Conservation (phyloP, 2,888 invertebrate species). For the Drosophila crucigera region DNA sequence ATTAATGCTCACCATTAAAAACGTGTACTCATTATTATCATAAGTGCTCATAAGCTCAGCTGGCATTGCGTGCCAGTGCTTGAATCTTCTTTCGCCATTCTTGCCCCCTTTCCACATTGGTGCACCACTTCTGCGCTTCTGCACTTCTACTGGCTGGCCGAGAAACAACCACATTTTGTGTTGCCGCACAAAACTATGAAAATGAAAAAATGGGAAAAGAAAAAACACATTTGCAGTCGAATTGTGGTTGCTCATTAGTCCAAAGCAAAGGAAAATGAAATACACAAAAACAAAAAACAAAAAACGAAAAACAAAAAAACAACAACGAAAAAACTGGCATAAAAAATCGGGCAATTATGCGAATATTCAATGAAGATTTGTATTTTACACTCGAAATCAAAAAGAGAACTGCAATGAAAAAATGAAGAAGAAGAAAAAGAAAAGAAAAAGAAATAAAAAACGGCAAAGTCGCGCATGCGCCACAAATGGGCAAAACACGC, state of each 20-base stretch:
- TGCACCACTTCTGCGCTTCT: slow-evolving; percentile 2
- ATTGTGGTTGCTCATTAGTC: slow-evolving; percentile 10
- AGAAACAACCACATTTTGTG: slow-evolving; percentile 30
- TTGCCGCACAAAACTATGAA: slow-evolving; percentile 28
- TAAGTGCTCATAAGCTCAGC: slow-evolving; percentile 38
- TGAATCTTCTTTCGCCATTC: slow-evolving; percentile 9
- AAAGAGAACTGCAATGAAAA: not conserved
- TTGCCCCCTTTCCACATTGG: not conserved
- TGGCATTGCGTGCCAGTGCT: slow-evolving; percentile 44
- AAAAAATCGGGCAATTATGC: slow-evolving; percentile 67
- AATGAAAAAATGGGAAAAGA: slow-evolving; percentile 3
- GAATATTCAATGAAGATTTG: slow-evolving; percentile 74
- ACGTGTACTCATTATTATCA: slow-evolving; percentile 28
- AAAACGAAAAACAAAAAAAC: slow-evolving; percentile 7
- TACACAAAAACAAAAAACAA: not conserved
- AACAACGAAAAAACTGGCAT: slow-evolving; percentile 23
- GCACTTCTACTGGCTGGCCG: not conserved
- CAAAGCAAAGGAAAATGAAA: not conserved
- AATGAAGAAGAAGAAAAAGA: not conserved
- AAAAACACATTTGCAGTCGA: slow-evolving; percentile 1
- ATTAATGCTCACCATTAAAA: slow-evolving; percentile 17
- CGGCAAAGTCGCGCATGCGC: slow-evolving; percentile 69
- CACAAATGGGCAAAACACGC: slow-evolving; percentile 46
- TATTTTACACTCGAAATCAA: slow-evolving; percentile 19
- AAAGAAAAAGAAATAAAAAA: slow-evolving; percentile 6